Evolutionary conservation across 2,888 invertebrate genomes (phyloP), one percentile per base, ranked within the genome.

Genomic region (Oxystoma pomonae): DNA sequence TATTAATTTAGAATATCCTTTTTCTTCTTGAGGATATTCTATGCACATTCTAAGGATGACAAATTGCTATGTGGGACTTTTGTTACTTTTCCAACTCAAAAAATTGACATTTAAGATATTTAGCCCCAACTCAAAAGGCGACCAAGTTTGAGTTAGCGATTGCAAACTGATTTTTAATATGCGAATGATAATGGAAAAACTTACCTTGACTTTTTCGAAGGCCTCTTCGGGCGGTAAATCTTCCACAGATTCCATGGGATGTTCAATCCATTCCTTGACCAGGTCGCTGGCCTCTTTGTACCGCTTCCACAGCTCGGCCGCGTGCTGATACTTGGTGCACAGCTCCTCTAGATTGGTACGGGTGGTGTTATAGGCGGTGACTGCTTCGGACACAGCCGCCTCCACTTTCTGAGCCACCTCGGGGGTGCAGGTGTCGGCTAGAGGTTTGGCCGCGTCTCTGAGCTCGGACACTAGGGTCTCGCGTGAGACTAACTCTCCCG

Each of bases 341-440:
- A 93, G 85, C 71, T 89, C 88, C 69, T 87, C 86, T 69, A 93
- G 84, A 77, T 90, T 90, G 70, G 85, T 83, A 77, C 89, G 87
- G n/a, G 92, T 92, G 73, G 90, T 89, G 72, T 90, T 86, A 84
- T 92, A 93, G 51, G 91, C 90, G 2, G 87, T 85, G 16, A 90
- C 89, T 16, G 92, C 92, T 74, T 90, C 89, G 77, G 89, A 87
- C 55, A 93, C 89, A 57, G 91, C 90, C 1, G 88, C 85, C 69
- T 89, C 86, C 67, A 93, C 88, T 72, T 85, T 85, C 66, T 89
- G 87, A 9, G 90, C 87, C 61, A 92, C 88, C 72, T 87, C 84
- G 0, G 90, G 86, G 74, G 88, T 85, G 74, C 90, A 88, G 74
- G 84, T 83, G 66, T 88, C 87, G 67, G 88, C 86, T 71, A 93